Evolutionary conservation across 1,140 invertebrate species (phyloP).

Genomic region (Drosophila mauritiana): DNA sequence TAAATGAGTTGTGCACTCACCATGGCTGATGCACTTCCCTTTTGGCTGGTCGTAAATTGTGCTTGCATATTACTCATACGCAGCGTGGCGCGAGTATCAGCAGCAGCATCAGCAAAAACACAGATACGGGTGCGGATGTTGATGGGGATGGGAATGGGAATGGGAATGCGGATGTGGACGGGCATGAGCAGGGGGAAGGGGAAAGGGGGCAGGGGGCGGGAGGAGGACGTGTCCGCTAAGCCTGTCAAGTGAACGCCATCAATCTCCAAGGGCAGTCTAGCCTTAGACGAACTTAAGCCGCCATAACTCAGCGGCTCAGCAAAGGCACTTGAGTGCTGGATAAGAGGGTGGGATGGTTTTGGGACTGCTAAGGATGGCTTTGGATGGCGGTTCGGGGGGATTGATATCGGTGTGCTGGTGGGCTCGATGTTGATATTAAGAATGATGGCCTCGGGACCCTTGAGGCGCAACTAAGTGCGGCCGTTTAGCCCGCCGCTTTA

Average conservation of each 20-base stretch:
- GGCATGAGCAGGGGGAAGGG: too few relatives aligned
- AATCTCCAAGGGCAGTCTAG: slow-evolving; percentile 49
- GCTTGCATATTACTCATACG: slow-evolving; percentile 50
- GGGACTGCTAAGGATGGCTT: neutral
- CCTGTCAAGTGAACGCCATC: slow-evolving; percentile 57
- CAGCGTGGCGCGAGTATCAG: slow-evolving; percentile 7
- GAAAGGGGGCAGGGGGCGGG: neutral
- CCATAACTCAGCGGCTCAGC: slow-evolving; percentile 66
- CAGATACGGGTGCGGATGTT: neutral
- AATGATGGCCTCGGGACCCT: slow-evolving; percentile 31
- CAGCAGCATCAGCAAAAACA: slow-evolving; percentile 5
- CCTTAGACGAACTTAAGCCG: slow-evolving; percentile 40
- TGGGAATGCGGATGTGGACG: neutral
- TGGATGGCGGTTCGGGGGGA: neutral
- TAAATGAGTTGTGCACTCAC: slow-evolving; percentile 59
- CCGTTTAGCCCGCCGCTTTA: neutral
- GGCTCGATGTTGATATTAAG: slow-evolving; percentile 34
- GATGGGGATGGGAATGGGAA: too few relatives aligned
- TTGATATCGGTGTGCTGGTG: slow-evolving; percentile 8
- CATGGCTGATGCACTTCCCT: slow-evolving; percentile 20
- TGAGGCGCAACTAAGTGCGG: slow-evolving; percentile 22
- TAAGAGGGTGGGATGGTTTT: neutral
- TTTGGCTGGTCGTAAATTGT: slow-evolving; percentile 22
- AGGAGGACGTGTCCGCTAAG: slow-evolving; percentile 33
- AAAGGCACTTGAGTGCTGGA: slow-evolving; percentile 31